Percentiles rank a stretch among this genome's conserved stretches.
These are phyloP conservation scores for Lepidocyrtoides sp. DNA, from an alignment of 2,888 invertebrate genomes.

Conservation along the genomic window DNA sequence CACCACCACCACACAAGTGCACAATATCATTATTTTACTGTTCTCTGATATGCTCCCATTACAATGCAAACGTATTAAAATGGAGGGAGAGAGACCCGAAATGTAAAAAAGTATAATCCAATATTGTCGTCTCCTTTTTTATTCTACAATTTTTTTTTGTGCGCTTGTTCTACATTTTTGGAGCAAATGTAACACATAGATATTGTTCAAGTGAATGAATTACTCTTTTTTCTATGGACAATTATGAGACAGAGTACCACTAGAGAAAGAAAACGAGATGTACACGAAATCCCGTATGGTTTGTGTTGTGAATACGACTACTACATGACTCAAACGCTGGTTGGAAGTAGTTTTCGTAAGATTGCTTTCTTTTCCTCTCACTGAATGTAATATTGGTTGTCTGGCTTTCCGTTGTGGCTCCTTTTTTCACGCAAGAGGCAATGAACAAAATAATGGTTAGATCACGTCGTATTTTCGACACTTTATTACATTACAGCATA, in stretches of 20 bases:
- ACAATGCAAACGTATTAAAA: constrained; percentile 37
- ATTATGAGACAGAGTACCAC: not conserved
- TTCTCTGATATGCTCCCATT: not conserved
- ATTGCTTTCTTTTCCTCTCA: not conserved
- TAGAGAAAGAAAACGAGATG: not conserved
- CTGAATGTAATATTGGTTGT: not conserved
- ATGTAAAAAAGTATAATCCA: constrained; percentile 2
- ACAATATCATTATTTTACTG: not conserved
- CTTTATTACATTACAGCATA: not conserved
- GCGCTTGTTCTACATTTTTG: not conserved
- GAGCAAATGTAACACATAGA: not conserved
- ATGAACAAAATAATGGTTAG: not conserved
- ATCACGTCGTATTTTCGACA: constrained; percentile 13
- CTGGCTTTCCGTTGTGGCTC: not conserved
- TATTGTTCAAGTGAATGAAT: not conserved
- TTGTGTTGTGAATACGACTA: too few species aligned
- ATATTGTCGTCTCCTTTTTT: not conserved
- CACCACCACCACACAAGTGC: too few species aligned
- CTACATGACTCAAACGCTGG: too few species aligned
- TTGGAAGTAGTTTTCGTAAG: not conserved
- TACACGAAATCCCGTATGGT: not conserved
- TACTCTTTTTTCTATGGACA: not conserved
- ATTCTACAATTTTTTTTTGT: not conserved
- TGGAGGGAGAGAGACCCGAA: not conserved
- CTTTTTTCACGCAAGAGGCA: not conserved